Percentiles rank a stretch among this genome's conserved stretches.
Evolutionary conservation across 1,140 invertebrate species (phyloP).

Genomic region (Platyura marginata): DNA sequence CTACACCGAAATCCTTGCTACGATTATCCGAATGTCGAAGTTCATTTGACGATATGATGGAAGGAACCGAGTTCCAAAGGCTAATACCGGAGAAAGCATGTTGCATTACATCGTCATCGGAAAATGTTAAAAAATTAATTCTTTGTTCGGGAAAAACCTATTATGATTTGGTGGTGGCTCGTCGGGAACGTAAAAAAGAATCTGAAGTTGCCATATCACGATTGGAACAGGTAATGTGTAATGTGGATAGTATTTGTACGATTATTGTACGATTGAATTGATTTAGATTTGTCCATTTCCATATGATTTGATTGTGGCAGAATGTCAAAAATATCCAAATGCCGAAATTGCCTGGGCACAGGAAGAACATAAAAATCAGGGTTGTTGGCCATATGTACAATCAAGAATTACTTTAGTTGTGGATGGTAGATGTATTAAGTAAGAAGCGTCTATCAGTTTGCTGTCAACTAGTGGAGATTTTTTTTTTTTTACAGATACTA

Average conservation of each 20-base stretch:
- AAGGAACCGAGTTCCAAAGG: conserved; percentile 24
- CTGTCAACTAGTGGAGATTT: background rate
- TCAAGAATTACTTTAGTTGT: conserved; percentile 75
- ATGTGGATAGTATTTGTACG: too few relatives aligned
- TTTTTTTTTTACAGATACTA: conserved; percentile 27
- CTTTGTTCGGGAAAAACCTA: conserved; percentile 73
- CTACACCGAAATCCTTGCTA: conserved; percentile 67
- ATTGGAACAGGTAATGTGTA: conserved; percentile 60
- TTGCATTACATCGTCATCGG: conserved; percentile 32
- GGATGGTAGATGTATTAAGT: conserved; percentile 33
- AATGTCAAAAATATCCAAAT: conserved; percentile 80
- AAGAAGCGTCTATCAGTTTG: too few relatives aligned
- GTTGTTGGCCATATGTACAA: conserved; percentile 88
- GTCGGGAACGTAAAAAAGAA: conserved; percentile 42
- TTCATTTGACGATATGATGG: conserved; percentile 47
- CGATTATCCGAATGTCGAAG: conserved; percentile 50
- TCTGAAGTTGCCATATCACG: conserved; percentile 55
- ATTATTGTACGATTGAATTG: too few relatives aligned
- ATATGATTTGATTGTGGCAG: conserved; percentile 81
- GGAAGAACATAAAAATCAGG: conserved; percentile 98
- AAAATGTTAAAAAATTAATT: conserved; percentile 46
- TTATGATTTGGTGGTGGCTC: conserved; percentile 55
- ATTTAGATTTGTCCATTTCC: conserved; percentile 91
- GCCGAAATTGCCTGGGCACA: conserved; percentile 85
- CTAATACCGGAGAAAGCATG: conserved; percentile 39